Percentiles rank a stretch among this genome's conserved stretches.
These are phyloP conservation scores for Bombus waltoni DNA, from an alignment of 1,140 invertebrate species.

Conservation along the genomic window DNA sequence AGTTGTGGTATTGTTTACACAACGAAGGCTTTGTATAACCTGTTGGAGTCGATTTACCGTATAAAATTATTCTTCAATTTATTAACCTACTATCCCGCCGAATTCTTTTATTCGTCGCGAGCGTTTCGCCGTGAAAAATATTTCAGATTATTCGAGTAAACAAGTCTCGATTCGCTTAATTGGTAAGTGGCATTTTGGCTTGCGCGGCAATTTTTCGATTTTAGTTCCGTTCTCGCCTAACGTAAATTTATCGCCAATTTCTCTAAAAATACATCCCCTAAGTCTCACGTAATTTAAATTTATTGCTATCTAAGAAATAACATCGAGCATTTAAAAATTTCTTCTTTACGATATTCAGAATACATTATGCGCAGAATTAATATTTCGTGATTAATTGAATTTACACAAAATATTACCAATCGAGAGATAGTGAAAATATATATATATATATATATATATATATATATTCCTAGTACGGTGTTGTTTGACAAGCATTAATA, in stretches of 20 bases:
- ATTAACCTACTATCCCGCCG: neutral
- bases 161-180: neutral
- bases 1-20: neutral
- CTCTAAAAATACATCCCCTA: neutral
- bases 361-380: neutral
- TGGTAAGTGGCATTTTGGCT: neutral
- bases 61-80: slow-evolving; percentile 11
- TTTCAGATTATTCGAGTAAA: slow-evolving; percentile 7
- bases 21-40: neutral
- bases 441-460: neutral
- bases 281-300: neutral
- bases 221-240: neutral
- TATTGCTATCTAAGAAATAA: neutral
- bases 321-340: neutral
- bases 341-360: neutral
- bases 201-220: neutral
- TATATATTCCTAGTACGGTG: neutral
- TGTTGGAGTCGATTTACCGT: neutral
- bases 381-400: neutral
- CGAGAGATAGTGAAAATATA: too few relatives aligned
- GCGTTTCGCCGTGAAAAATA: neutral
- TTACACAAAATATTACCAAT: too few relatives aligned
- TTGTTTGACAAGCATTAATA: neutral
- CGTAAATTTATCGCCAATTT: neutral
- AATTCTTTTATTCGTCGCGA: slow-evolving; percentile 12